Evolutionary conservation across 2,888 invertebrate genomes (phyloP).

Genomic region (Idaea dimidiata): DNA sequence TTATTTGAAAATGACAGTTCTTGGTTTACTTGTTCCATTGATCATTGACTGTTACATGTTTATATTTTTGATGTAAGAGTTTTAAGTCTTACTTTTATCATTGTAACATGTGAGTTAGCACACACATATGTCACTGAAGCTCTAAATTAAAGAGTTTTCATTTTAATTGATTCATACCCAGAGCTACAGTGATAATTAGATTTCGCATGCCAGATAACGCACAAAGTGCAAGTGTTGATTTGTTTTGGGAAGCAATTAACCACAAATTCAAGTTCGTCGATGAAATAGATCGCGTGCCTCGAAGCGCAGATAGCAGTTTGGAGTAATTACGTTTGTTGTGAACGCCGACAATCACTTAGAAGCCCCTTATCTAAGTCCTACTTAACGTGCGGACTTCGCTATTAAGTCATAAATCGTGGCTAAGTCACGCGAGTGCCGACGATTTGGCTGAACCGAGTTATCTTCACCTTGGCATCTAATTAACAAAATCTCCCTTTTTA

Average conservation of each 20-base stretch:
- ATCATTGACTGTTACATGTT: too few relatives aligned
- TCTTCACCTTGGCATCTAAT: conserved; percentile 70
- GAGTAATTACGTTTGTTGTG: conserved; percentile 81
- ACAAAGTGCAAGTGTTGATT: conserved; percentile 23
- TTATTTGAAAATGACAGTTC: too few relatives aligned
- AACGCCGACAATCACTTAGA: conserved; percentile 80
- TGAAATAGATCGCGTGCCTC: conserved; percentile 74
- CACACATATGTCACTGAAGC: too few relatives aligned
- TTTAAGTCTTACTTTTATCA: too few relatives aligned
- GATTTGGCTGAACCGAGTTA: conserved; percentile 69
- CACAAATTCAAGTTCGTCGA: conserved; percentile 61
- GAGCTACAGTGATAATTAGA: neutral
- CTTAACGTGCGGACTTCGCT: conserved; percentile 74
- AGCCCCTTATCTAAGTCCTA: conserved; percentile 78
- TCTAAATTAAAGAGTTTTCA: too few relatives aligned
- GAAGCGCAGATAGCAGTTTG: conserved; percentile 72
- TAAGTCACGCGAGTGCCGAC: conserved; percentile 74
- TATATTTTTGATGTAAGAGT: too few relatives aligned
- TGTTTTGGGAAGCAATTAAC: conserved; percentile 62
- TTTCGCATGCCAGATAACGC: neutral
- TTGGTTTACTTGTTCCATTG: too few relatives aligned
- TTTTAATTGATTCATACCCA: too few relatives aligned
- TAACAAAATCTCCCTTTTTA: conserved; percentile 55
- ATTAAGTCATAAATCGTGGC: conserved; percentile 78
- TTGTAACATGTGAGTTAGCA: too few relatives aligned